Conservation (phyloP, 2,797 vertebrate species). For the Hoplostethus atlanticus region DNA sequence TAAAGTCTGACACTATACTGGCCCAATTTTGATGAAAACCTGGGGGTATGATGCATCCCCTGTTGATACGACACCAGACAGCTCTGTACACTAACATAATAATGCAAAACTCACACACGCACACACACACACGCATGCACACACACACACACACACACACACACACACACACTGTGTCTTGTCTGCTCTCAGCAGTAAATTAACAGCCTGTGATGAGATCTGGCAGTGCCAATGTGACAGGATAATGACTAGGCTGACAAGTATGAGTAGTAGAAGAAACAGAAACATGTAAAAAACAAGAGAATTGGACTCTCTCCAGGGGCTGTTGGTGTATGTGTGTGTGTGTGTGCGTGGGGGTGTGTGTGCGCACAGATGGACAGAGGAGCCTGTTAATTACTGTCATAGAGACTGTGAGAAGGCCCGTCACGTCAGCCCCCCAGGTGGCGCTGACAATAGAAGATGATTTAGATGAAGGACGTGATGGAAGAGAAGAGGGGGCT, state of each 20-base stretch:
- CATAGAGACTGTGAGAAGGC: conserved; percentile 59
- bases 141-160: conserved; percentile 18
- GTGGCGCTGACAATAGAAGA: conserved; percentile 69
- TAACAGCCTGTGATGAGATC: conserved; percentile 60
- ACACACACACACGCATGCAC: conserved; percentile 20
- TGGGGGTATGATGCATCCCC: background rate
- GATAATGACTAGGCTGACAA: conserved; percentile 74
- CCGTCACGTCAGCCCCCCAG: conserved; percentile 62
- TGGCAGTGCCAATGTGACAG: conserved; percentile 60
- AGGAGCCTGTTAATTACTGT: conserved; percentile 74
- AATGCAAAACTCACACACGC: conserved; percentile 4
- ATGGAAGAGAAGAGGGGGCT: conserved; percentile 29
- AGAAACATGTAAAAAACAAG: conserved; percentile 28
- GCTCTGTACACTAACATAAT: conserved; percentile 15
- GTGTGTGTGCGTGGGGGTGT: conserved; percentile 2
- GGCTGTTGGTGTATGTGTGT: conserved; percentile 11
- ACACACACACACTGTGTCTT: conserved; percentile 23
- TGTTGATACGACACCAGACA: conserved; percentile 14
- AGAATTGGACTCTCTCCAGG: conserved; percentile 9
- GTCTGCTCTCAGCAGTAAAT: conserved; percentile 61
- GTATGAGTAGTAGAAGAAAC: conserved; percentile 53
- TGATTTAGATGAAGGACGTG: conserved; percentile 66
- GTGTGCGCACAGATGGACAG: conserved; percentile 25
- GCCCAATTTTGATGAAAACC: too few relatives aligned
- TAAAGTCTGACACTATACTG: too few relatives aligned